Evolutionary conservation across 1,140 invertebrate species (phyloP), one percentile per base, ranked within the genome.

Genomic region (Adoxophyes honmai): DNA sequence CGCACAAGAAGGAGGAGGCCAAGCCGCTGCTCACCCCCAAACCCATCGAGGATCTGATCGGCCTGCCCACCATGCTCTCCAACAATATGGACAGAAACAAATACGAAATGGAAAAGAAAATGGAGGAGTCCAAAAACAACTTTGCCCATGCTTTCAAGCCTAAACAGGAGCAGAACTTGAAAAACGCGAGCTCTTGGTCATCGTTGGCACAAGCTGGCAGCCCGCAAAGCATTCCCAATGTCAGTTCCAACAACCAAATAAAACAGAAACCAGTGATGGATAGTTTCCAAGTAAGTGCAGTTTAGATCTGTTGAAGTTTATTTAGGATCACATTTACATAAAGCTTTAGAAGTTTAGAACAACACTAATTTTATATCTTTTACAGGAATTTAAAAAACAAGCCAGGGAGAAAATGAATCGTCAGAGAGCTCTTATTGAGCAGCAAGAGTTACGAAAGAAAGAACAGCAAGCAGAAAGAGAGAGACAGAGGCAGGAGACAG

Each of bases 371-470:
- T 56, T 28, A 56, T 44, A 52, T 14, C 91, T 91, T 62, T 95
- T 94, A 71, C 91, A 96, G 89, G 94, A 94, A 64, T 99, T 98
- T 83, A 96, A 96, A 78, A 98, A 98, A 78, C 95, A 98, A 90
- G 97, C 97, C 6, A 96, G 97, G 86, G 97, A 98, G 87, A 98
- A 98, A 81, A 94, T 94, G 59, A 96, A 98, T 88, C 92, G 96
- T 83, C 95, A 97, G 91, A 93, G 95, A 77, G 93, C 95, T 55
- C 85, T 97, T 1, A 88, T 94, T 56, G 96, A 97, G 82, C 95
- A 95, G 69, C 94, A 96, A 75, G 95, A 96, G 73, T 86, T 95
- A 73, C 91, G 95, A 33, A 93, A 96, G 82, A 96, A 96, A 76
- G 96, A 98, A n/a, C n/a, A n/a, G 81, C 94, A 96, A 73, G 94